phyloP scores from a whole-genome alignment of 2,797 vertebrate species.

The Scyliorhinus canicula region DNA sequence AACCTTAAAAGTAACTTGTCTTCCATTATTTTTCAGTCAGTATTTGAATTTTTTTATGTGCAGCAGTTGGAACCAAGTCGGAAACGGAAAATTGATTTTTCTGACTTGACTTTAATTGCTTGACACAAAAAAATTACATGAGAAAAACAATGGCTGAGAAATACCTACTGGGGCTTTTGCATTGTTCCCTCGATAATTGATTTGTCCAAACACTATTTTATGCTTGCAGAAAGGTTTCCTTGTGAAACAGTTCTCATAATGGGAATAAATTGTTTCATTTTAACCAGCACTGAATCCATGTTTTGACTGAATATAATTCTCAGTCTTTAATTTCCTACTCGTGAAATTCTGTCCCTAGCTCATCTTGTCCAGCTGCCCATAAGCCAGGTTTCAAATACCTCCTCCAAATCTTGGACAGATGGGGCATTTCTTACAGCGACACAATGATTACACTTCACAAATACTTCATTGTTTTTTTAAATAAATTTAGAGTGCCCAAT shows the following conservation, averaged over 20 bases:
- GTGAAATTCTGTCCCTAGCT: not conserved
- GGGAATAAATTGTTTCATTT: not conserved
- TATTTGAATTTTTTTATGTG: not conserved
- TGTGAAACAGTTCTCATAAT: not conserved
- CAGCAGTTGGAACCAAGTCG: not conserved
- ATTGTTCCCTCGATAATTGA: not conserved
- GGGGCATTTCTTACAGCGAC: not conserved
- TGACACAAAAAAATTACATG: not conserved
- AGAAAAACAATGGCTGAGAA: not conserved
- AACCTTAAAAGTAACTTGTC: not conserved
- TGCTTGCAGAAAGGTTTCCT: not conserved
- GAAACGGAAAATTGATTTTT: constrained; percentile 24
- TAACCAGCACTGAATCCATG: not conserved
- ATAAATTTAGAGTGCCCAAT: too few species aligned
- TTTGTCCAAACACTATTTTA: not conserved
- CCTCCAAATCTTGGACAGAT: not conserved
- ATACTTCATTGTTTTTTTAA: not conserved
- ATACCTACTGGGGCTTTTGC: not conserved
- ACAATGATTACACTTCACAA: not conserved
- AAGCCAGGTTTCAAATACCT: not conserved
- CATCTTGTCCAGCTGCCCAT: not conserved
- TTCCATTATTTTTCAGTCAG: not conserved
- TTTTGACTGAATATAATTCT: not conserved
- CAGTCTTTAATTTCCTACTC: not conserved
- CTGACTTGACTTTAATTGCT: not conserved